These are phyloP conservation scores for Synergus japonicus DNA, from an alignment of 2,888 invertebrate genomes.

Conservation along the genomic window DNA sequence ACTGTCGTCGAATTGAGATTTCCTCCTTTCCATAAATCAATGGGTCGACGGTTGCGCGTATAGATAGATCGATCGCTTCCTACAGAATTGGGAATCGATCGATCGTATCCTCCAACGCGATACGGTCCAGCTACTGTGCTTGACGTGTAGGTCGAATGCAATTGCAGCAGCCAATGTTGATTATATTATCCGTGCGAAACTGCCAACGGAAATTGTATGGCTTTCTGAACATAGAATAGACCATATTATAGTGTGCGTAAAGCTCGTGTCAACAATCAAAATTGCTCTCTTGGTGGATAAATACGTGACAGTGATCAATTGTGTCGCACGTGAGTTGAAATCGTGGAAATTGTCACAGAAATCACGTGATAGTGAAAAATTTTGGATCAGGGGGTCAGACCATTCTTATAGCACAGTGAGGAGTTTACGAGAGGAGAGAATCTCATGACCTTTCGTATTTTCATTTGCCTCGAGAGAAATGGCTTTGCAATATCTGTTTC, in stretches of 20 bases:
- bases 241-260: background rate
- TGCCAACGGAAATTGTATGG: background rate
- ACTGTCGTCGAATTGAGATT: conserved; percentile 10
- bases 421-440: conserved; percentile 4
- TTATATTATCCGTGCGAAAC: background rate
- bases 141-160: background rate
- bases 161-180: background rate
- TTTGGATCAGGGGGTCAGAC: conserved; percentile 11
- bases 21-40: conserved; percentile 36
- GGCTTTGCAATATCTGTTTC: background rate
- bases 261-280: background rate
- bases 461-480: conserved; percentile 17
- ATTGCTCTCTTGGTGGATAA: conserved; percentile 7
- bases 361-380: background rate
- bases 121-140: conserved; percentile 7
- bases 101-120: conserved; percentile 16
- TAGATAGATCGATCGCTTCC: conserved; percentile 27
- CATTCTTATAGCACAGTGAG: conserved; percentile 13
- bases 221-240: background rate
- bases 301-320: background rate
- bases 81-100: conserved; percentile 30
- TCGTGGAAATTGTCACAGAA: background rate
- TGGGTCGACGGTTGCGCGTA: conserved; percentile 18
- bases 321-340: conserved; percentile 12
- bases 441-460: conserved; percentile 9